phyloP scores from a whole-genome alignment of 2,888 invertebrate species.

The Tetramorium bicarinatum region DNA sequence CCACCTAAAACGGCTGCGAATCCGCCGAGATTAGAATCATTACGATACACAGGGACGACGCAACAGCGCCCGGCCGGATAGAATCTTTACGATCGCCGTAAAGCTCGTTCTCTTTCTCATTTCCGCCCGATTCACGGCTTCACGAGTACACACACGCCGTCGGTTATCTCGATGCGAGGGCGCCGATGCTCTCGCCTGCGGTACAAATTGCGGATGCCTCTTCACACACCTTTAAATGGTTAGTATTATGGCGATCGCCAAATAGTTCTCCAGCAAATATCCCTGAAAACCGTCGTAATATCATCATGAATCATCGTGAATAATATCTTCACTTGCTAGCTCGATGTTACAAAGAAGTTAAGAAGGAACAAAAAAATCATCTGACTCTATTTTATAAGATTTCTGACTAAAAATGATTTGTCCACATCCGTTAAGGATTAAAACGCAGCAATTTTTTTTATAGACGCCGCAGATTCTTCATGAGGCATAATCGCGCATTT shows the following conservation, averaged over 20 bases:
- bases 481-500: background rate
- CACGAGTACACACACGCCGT: conserved; percentile 10
- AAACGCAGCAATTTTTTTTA: background rate
- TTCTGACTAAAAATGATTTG: background rate
- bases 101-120: conserved; percentile 62
- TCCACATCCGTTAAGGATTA: too few species aligned
- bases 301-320: background rate
- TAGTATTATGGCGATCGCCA: conserved; percentile 5
- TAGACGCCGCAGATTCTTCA: background rate
- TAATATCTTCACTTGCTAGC: conserved; percentile 11
- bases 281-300: background rate
- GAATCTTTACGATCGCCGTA: conserved; percentile 72
- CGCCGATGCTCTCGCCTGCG: conserved; percentile 39
- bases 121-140: conserved; percentile 55
- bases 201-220: conserved; percentile 50
- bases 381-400: background rate
- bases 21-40: conserved; percentile 73
- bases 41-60: conserved; percentile 56
- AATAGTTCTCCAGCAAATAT: background rate
- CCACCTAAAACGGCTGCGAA: conserved; percentile 57
- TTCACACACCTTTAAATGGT: conserved; percentile 33
- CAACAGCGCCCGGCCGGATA: conserved; percentile 54
- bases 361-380: background rate
- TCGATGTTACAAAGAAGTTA: background rate
- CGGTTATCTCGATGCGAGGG: conserved; percentile 28